Evolutionary conservation across 1,140 invertebrate species (phyloP), one percentile per base, ranked within the genome.

Genomic region (Lepidurus arcticus): DNA sequence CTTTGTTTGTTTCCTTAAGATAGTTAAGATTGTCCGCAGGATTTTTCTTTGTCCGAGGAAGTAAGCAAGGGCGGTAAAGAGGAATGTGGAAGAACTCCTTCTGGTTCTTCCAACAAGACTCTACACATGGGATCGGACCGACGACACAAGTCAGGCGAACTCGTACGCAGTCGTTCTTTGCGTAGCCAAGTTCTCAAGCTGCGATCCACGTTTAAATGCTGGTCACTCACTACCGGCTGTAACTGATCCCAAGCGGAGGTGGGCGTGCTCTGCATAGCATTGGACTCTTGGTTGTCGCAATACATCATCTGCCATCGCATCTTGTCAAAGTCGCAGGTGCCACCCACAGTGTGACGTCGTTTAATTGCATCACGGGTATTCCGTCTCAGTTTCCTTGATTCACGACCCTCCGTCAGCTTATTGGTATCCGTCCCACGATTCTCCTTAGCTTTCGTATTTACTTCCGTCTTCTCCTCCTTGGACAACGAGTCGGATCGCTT

Each of bases 301-400:
- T 65, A 65, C 53, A 65, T 65, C 16, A 65, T 85, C 77, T 88
- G 85, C 44, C 87, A 80, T 78, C 85, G 88, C 75, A 91, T 86
- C 81, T 91, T 90, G 82, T 91, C 90, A 43, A 91, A 92, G 84
- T 96, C 94, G 83, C 94, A 93, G 0, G 92, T 93, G 21, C 94
- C 94, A 44, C 94, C 94, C 0, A 97, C 94, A 1, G 94, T 97
- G 85, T 96, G 94, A n/a, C 94, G 87, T 13, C 94, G 87, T 84
- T 94, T 94, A 80, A 94, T 93, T 47, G 91, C 92, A 73, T 91
- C 85, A 83, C 92, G 90, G 89, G 90, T 88, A 91, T 91, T 45
- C 90, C 91, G 83, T 91, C 92, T 76, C 90, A 84, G 84, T 11
- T 47, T 80, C 16, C 65, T 42, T 34, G 73, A 77, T 47, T 53